Base-by-base conservation (phyloP, 2,797 vertebrate species). In the Melopsittacus undulatus region DNA sequence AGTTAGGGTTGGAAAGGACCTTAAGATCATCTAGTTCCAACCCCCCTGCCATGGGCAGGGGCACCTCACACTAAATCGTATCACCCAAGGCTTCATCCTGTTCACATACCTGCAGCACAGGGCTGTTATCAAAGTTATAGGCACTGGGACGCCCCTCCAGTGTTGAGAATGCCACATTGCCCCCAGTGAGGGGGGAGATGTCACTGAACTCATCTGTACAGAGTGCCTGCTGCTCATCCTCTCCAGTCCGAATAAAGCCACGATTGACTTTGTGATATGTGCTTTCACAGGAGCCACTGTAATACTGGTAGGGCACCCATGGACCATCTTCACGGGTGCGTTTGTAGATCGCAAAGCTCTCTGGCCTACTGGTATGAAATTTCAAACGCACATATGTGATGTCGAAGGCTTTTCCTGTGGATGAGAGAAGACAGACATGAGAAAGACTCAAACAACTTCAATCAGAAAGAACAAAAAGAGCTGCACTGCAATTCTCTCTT, bases 131-230 rank as follows among this genome's bases (percentile, higher is more conserved):
- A 8, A 99, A 99, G 98, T 99, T 99, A 97, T 99, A 99, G 51
- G 99, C 99, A 3, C 99, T 99, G 76, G 99, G 99, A 2, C 99
- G 98, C 0, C 99, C 99, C 97, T 99, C 99, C 49, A 99, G 98
- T 0, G 99, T 99, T 10, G 99, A 99, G 96, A 99, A 99, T 21
- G 99, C 99, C 97, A 99, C 99, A 0, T 99, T 99, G 57, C 99
- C 99, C 0, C 99, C 99, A 0, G 99, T 99, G 81, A 99, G 98
- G 1, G 99, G 99, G 8, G 99, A 99, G 95, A 99, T 99, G 98
- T 99, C 99, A 24, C 99, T 99, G 98, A 99, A 99, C 77, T 99
- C 99, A 18, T 99, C 99, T 0, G 99, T 99, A 96, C 99, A 99
- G 78, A 99, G 97, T 0, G 99, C 99, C 97, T 99, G 98, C 98